phyloP scores from a whole-genome alignment of 2,113 vertebrate species.

The Monopterus albus region DNA sequence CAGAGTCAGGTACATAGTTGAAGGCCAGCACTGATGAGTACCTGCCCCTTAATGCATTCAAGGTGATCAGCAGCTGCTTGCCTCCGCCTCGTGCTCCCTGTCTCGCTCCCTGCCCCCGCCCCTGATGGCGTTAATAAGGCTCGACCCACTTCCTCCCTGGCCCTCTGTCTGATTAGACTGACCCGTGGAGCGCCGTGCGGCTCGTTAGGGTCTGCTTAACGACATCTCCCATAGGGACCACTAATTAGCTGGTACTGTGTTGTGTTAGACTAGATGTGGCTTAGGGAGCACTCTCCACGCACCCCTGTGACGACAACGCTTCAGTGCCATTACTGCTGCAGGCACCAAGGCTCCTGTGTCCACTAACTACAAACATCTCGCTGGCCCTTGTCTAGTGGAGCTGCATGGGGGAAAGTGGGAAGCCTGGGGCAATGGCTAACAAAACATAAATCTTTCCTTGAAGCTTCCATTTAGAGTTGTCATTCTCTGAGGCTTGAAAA shows the following conservation, averaged over 20 bases:
- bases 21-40: constrained; percentile 51
- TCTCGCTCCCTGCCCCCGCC: constrained; percentile 73
- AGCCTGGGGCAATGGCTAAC: constrained; percentile 62
- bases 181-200: constrained; percentile 80
- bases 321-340: constrained; percentile 56
- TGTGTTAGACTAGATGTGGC: constrained; percentile 82
- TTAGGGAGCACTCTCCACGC: constrained; percentile 66
- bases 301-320: constrained; percentile 73
- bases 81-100: constrained; percentile 63
- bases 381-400: constrained; percentile 60
- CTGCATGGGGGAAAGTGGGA: constrained; percentile 62
- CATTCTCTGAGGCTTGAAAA: constrained; percentile 53
- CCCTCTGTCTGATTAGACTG: constrained; percentile 86
- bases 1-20: constrained; percentile 42
- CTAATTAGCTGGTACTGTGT: constrained; percentile 87
- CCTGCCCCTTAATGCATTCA: constrained; percentile 82
- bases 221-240: constrained; percentile 85
- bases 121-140: constrained; percentile 86
- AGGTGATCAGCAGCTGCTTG: constrained; percentile 79
- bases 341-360: constrained; percentile 54
- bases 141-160: constrained; percentile 85
- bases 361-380: constrained; percentile 79
- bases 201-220: constrained; percentile 87
- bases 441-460: constrained; percentile 72
- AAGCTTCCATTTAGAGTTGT: constrained; percentile 64